Conservation (phyloP, 2,888 invertebrate species). For the Andrena minutula region DNA sequence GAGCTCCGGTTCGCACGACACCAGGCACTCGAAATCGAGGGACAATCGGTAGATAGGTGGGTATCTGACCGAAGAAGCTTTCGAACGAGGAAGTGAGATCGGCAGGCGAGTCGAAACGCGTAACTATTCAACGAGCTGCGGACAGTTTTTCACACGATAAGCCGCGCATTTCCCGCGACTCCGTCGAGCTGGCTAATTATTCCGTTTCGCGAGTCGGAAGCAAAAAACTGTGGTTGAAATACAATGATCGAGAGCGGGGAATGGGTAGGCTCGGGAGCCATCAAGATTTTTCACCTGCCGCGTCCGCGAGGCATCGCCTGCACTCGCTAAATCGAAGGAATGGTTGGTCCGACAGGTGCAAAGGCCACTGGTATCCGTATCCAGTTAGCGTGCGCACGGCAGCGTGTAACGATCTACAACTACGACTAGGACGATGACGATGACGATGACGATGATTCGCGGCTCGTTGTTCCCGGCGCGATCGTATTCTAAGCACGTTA, state of each 20-base stretch:
- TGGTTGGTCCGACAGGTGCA: conserved; percentile 56
- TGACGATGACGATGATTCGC: conserved; percentile 43
- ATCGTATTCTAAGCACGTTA: conserved; percentile 63
- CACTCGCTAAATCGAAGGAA: conserved; percentile 55
- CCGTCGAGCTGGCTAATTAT: conserved; percentile 1
- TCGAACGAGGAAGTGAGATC: not conserved
- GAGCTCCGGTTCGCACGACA: not conserved
- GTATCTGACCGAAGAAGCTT: not conserved
- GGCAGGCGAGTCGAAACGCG: not conserved
- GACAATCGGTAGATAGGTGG: not conserved
- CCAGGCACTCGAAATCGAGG: not conserved
- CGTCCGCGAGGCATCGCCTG: conserved; percentile 21
- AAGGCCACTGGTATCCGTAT: conserved; percentile 37
- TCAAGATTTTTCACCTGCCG: conserved; percentile 21
- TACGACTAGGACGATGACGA: not conserved
- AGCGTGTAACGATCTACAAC: conserved; percentile 30
- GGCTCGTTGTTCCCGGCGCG: conserved; percentile 56
- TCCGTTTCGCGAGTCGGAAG: conserved; percentile 8
- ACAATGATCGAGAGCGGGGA: conserved; percentile 1
- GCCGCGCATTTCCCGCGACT: conserved; percentile 13
- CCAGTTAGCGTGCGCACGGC: conserved; percentile 22
- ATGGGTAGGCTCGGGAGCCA: no score
- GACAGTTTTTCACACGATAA: conserved; percentile 13
- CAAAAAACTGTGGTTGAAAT: conserved; percentile 3
- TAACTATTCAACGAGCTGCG: conserved; percentile 12